Base-by-base conservation (phyloP, 2,888 invertebrate genomes). In the Steinernema carpocapsae region DNA sequence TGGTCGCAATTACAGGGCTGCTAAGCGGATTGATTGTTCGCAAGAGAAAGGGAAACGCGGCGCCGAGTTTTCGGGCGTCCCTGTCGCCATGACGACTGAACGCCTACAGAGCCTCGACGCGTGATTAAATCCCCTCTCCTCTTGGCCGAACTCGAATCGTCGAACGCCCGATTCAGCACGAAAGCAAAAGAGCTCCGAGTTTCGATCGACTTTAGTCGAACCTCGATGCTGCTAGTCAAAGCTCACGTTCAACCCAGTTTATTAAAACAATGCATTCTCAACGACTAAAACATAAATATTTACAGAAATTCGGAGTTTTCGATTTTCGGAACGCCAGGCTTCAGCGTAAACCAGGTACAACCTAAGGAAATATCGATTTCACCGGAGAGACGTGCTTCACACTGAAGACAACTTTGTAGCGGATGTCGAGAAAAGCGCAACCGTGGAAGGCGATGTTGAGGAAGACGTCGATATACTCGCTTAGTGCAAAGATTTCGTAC, bases 361-460 rank as follows among this genome's bases (percentile, higher is more conserved):
- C 48, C 19, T 48, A 17, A 48, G 48, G 48, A 48, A 14, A 48
- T 37, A 37, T 12, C 29, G 64, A 26, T 29, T 64, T 64, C 32
- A 29, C 64, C 29, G 64, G 37, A 14, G 32, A 1, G 3, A 74
- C 77, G 29, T 79, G 70, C 29, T 73, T 52, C 4, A 80, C 73
- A 42, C 76, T 79, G 64, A 81, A 81, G 45, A 81, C 51, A 45
- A 86, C 85, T 74, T 86, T 86, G 76, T 86, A 80, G 32, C 86
- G 82, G 74, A 86, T 86, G 75, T 86, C 86, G 73, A 84, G 87
- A 76, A 86, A 86, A 45, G 86, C 86, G 59, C 86, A 86, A 73
- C 85, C 83, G 72, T 86, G 86, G 78, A 85, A 86, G 48, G 81
- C 80, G 70, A 86, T 86, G 76, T 83, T 84, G 59, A 86, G 78